phyloP scores from a whole-genome alignment of 2,113 vertebrate species.

The Micronisus gabar region DNA sequence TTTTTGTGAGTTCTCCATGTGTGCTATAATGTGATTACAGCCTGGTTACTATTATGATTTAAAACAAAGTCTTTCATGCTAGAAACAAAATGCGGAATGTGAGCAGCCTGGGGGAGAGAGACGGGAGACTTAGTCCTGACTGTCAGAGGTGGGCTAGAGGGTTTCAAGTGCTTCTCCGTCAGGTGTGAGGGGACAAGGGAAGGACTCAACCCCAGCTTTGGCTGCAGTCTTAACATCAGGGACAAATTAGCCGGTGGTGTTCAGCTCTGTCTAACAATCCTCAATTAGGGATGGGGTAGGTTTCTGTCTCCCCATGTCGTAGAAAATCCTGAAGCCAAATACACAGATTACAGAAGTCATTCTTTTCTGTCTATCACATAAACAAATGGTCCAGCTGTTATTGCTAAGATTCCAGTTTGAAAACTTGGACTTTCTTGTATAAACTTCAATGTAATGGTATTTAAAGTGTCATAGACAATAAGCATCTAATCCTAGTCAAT shows the following conservation, averaged over 20 bases:
- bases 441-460: constrained; percentile 87
- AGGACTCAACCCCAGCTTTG: constrained; percentile 31
- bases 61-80: constrained; percentile 94
- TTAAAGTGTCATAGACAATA: constrained; percentile 88
- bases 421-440: constrained; percentile 85
- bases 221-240: constrained; percentile 71
- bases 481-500: constrained; percentile 84
- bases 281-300: constrained; percentile 59
- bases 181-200: constrained; percentile 67
- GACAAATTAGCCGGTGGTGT: constrained; percentile 70
- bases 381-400: constrained; percentile 86
- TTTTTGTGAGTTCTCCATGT: constrained; percentile 95
- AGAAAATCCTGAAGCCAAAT: constrained; percentile 79
- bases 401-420: constrained; percentile 83
- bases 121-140: constrained; percentile 60
- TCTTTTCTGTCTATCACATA: constrained; percentile 84
- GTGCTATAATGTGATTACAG: constrained; percentile 97
- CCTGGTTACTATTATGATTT: constrained; percentile 99
- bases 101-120: constrained; percentile 75
- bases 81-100: constrained; percentile 85
- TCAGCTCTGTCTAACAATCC: constrained; percentile 62
- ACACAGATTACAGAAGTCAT: constrained; percentile 83
- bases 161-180: constrained; percentile 68
- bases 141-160: constrained; percentile 72
- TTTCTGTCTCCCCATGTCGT: constrained; percentile 38